These are phyloP conservation scores for Caenorhabditis macrosperma DNA, from an alignment of 2,888 invertebrate species.

Conservation along the genomic window DNA sequence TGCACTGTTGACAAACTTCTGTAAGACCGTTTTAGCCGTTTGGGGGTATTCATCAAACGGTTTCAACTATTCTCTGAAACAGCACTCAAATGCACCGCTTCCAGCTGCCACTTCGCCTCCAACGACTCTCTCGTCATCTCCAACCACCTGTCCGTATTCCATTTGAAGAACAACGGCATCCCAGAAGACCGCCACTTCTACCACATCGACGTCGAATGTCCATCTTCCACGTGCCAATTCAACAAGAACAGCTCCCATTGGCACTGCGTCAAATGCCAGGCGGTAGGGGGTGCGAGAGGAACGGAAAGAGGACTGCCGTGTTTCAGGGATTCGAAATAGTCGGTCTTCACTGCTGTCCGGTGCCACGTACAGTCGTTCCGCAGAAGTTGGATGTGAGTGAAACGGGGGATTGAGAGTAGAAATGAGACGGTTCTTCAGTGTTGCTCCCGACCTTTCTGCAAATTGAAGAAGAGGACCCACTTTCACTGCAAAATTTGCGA, in stretches of 20 bases:
- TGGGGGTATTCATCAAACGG: too few relatives aligned
- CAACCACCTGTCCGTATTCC: constrained; percentile 62
- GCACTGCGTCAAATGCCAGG: constrained; percentile 60
- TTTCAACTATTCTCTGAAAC: background rate
- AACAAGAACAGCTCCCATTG: constrained; percentile 59
- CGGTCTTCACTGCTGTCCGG: constrained; percentile 30
- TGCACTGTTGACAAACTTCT: too few relatives aligned
- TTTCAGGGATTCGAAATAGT: constrained; percentile 42
- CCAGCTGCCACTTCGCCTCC: constrained; percentile 63
- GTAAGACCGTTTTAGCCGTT: too few relatives aligned
- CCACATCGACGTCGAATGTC: constrained; percentile 40
- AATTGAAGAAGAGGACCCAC: constrained; percentile 69
- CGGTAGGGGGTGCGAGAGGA: constrained; percentile 26
- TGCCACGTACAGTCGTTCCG: background rate
- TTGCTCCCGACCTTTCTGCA: constrained; percentile 70
- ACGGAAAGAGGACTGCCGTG: background rate
- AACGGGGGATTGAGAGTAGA: background rate
- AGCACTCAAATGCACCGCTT: constrained; percentile 1
- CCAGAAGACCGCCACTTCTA: constrained; percentile 37
- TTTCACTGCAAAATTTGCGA: constrained; percentile 69
- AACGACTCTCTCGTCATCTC: constrained; percentile 61
- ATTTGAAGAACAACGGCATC: constrained; percentile 19
- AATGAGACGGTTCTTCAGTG: constrained; percentile 35
- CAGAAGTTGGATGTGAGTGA: constrained; percentile 34
- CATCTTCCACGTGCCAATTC: constrained; percentile 29